phyloP scores from a whole-genome alignment of 2,888 invertebrate species.

The Drosophila trichaetosa region DNA sequence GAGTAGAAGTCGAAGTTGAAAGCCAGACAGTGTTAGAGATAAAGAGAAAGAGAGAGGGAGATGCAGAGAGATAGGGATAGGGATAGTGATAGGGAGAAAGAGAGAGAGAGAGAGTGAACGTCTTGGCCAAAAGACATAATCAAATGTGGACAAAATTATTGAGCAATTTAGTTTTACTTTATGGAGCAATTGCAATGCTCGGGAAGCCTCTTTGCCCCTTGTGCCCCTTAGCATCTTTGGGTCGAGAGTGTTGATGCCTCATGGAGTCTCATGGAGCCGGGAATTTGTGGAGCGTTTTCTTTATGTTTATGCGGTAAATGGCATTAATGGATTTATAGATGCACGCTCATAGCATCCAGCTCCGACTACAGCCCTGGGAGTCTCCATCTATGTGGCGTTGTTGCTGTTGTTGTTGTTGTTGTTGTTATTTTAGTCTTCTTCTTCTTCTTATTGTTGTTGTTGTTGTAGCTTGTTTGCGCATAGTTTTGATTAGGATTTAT shows the following conservation, averaged over 20 bases:
- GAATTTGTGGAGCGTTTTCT: slow-evolving; percentile 58
- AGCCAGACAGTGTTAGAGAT: slow-evolving; percentile 7
- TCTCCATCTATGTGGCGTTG: slow-evolving; percentile 1
- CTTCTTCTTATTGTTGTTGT: neutral
- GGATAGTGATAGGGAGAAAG: neutral
- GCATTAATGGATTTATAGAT: slow-evolving; percentile 80
- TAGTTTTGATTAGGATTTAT: slow-evolving; percentile 76
- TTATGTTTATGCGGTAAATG: slow-evolving; percentile 79
- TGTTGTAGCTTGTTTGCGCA: slow-evolving; percentile 64
- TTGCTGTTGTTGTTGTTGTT: neutral
- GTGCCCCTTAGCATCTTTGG: neutral
- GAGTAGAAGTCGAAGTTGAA: slow-evolving; percentile 37
- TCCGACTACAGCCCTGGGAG: slow-evolving; percentile 10
- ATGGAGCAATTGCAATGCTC: slow-evolving; percentile 79
- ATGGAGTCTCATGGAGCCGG: neutral
- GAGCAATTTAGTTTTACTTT: slow-evolving; percentile 83
- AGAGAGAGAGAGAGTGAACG: neutral
- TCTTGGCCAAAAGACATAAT: slow-evolving; percentile 74
- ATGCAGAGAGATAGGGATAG: neutral
- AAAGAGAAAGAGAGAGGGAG: neutral
- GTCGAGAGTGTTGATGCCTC: slow-evolving; percentile 39
- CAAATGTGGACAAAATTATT: slow-evolving; percentile 83
- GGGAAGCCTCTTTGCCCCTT: slow-evolving; percentile 7
- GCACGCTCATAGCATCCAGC: slow-evolving; percentile 45
- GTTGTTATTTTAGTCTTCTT: neutral